These are phyloP conservation scores for Pristionchus fissidentatus DNA, from an alignment of 2,888 invertebrate species.

Conservation along the genomic window DNA sequence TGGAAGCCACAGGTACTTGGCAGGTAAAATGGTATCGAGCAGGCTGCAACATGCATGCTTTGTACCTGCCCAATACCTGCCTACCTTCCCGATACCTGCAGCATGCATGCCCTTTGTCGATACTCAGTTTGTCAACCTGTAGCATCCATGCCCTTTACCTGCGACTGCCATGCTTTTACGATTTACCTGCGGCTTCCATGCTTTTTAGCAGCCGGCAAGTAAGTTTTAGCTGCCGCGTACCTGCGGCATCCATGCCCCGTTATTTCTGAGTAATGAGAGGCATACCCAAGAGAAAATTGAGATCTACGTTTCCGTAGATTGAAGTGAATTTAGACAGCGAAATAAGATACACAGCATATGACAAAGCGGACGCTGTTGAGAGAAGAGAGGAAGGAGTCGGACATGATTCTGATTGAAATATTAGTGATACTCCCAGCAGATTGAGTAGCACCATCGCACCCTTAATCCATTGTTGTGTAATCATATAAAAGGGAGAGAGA, in stretches of 20 bases:
- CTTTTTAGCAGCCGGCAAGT: background rate
- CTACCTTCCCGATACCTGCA: too few relatives aligned
- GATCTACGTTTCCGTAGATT: conserved; percentile 9
- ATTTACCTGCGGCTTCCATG: too few relatives aligned
- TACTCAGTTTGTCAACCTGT: too few relatives aligned
- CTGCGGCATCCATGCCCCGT: too few relatives aligned
- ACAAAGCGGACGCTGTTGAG: conserved; percentile 1
- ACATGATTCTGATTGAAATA: conserved; percentile 11
- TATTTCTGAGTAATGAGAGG: too few relatives aligned
- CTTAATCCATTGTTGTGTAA: background rate
- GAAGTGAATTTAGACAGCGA: background rate
- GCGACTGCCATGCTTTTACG: too few relatives aligned
- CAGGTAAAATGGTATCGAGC: too few relatives aligned
- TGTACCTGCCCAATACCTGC: too few relatives aligned
- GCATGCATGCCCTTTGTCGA: too few relatives aligned
- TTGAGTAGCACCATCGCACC: conserved; percentile 20
- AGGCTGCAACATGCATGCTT: too few relatives aligned
- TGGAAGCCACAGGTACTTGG: too few relatives aligned
- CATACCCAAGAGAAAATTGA: conserved; percentile 34
- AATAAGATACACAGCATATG: conserved; percentile 34
- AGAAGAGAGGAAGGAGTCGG: background rate
- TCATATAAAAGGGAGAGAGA: background rate
- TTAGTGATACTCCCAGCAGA: conserved; percentile 7
- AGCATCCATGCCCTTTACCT: too few relatives aligned
- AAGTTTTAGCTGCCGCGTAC: background rate